phyloP scores from a whole-genome alignment of 1,140 invertebrate genomes.

The Chelonus insularis region DNA sequence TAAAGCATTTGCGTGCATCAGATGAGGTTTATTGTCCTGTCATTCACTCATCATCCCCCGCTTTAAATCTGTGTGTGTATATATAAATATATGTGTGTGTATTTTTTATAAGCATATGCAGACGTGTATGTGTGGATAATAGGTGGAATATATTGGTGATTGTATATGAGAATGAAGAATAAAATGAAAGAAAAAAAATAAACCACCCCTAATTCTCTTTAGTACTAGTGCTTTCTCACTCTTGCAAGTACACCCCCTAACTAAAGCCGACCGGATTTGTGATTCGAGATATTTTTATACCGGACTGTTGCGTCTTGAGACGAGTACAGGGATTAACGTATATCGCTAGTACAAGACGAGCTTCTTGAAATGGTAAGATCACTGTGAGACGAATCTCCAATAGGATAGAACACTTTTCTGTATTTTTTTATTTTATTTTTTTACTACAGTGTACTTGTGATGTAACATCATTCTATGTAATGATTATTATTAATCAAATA shows the following conservation, averaged over 20 bases:
- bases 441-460: background rate
- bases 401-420: constrained; percentile 4
- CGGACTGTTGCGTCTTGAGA: constrained; percentile 38
- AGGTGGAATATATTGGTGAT: background rate
- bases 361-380: constrained; percentile 28
- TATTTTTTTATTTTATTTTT: background rate
- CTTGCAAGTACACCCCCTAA: background rate
- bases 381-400: constrained; percentile 13
- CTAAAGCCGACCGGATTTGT: constrained; percentile 27
- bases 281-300: constrained; percentile 42
- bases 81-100: background rate
- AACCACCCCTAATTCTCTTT: constrained; percentile 56
- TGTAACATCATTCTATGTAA: too few relatives aligned
- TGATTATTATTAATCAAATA: too few relatives aligned
- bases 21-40: constrained; percentile 58
- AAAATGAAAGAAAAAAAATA: constrained; percentile 47
- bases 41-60: constrained; percentile 61
- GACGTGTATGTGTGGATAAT: background rate
- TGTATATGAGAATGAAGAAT: background rate
- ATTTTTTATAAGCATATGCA: background rate
- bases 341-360: constrained; percentile 19
- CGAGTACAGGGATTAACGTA: constrained; percentile 25
- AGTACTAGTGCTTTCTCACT: background rate
- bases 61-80: constrained; percentile 13
- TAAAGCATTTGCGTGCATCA: constrained; percentile 59